Evolutionary conservation across 2,113 vertebrate genomes (phyloP).

Genomic region (Anseranas semipalmata): DNA sequence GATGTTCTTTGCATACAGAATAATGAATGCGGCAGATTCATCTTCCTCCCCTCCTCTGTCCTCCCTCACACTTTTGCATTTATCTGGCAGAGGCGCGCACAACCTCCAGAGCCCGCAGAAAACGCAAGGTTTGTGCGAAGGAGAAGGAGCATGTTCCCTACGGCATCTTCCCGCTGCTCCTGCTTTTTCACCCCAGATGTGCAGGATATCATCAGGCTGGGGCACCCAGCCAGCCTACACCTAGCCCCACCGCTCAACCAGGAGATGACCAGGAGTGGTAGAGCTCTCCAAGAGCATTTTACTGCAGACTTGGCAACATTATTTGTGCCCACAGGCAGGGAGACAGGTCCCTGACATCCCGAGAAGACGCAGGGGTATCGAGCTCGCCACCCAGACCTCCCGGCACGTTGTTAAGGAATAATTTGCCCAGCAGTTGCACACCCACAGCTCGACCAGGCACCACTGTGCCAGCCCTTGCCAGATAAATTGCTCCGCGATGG

Average conservation of each 20-base stretch:
- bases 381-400: not conserved
- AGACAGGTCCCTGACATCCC: too few relatives aligned
- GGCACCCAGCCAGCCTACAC: fast-evolving
- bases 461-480: not conserved
- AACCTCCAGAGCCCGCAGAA: not conserved
- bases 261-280: not conserved
- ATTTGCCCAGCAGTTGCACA: not conserved
- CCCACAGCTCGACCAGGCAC: not conserved
- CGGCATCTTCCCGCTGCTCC: not conserved
- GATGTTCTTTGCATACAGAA: conserved; percentile 42
- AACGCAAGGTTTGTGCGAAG: not conserved
- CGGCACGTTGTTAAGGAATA: not conserved
- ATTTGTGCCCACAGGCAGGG: fast-evolving
- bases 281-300: not conserved
- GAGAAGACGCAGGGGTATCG: not conserved
- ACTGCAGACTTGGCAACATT: not conserved
- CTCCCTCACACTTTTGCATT: not conserved
- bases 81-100: not conserved
- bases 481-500: not conserved
- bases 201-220: not conserved
- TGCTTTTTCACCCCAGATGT: not conserved
- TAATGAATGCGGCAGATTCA: not conserved
- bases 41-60: not conserved
- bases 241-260: fast-evolving
- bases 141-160: fast-evolving